Conservation (phyloP, 2,797 vertebrate species). For the Valencia hispanica region DNA sequence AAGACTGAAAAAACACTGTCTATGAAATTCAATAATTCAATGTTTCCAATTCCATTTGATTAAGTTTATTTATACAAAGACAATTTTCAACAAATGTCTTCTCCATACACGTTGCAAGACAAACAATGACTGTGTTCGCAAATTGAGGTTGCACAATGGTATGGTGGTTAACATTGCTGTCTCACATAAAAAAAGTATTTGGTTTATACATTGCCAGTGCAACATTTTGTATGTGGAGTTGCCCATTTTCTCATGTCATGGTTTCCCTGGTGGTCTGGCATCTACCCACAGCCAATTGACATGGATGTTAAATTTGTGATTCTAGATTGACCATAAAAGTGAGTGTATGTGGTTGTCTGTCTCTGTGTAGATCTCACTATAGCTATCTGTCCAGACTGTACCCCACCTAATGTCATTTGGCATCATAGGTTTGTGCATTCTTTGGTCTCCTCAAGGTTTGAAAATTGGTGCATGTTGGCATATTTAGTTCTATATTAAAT, state of each 20-base stretch:
- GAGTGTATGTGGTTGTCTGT: background rate
- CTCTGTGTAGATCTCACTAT: background rate
- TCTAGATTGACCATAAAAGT: background rate
- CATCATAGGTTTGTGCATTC: background rate
- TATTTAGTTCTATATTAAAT: background rate
- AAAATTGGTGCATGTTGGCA: background rate
- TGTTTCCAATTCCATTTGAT: background rate
- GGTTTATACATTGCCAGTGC: background rate
- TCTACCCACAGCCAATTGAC: background rate
- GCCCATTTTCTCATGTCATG: background rate
- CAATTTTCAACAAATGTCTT: background rate
- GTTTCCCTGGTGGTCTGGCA: background rate
- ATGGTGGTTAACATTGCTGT: background rate
- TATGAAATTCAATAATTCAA: background rate
- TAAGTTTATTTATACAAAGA: background rate
- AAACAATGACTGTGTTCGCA: conserved; percentile 13
- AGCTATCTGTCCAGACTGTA: background rate
- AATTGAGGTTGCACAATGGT: background rate
- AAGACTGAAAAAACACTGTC: background rate
- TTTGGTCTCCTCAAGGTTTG: background rate
- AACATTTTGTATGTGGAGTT: background rate
- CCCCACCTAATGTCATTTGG: background rate
- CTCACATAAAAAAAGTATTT: background rate
- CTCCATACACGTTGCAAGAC: conserved; percentile 24
- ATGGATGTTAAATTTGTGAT: background rate